Percentiles rank a stretch among this genome's conserved stretches.
Conservation (phyloP, 2,797 vertebrate species). For the Manis javanica region DNA sequence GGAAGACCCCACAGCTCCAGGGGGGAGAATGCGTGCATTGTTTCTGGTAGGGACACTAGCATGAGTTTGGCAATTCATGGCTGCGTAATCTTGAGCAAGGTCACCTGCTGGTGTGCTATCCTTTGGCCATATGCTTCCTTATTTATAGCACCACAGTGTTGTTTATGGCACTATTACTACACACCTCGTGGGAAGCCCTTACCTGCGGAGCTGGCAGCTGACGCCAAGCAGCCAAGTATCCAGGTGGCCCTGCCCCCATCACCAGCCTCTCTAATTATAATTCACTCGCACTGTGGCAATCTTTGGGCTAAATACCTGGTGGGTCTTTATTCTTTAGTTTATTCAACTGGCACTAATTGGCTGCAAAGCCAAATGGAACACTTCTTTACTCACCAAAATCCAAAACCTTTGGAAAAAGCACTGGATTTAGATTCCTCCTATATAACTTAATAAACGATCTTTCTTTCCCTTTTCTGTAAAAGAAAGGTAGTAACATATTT, state of each 20-base stretch:
- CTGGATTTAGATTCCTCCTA: conserved; percentile 9
- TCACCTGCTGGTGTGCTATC: background rate
- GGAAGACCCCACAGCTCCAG: rapidly evolving
- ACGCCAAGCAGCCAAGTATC: background rate
- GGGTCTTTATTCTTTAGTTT: background rate
- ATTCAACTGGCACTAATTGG: background rate
- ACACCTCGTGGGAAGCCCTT: background rate
- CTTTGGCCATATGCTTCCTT: background rate
- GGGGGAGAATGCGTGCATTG: background rate
- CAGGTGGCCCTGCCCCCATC: background rate
- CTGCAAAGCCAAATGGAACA: background rate
- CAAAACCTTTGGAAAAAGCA: background rate
- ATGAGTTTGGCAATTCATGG: background rate
- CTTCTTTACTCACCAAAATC: background rate
- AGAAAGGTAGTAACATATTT: background rate
- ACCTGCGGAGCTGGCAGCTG: background rate
- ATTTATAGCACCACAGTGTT: background rate
- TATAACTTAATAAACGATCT: background rate
- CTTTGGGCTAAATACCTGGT: background rate
- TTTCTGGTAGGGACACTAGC: background rate
- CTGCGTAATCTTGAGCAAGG: background rate
- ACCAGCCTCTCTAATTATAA: background rate
- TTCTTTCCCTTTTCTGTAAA: background rate
- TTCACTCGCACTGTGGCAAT: background rate
- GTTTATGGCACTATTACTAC: background rate